Evolutionary conservation across 2,113 vertebrate species (phyloP), one percentile per base, ranked within the genome.

Genomic region (Mesocricetus auratus): DNA sequence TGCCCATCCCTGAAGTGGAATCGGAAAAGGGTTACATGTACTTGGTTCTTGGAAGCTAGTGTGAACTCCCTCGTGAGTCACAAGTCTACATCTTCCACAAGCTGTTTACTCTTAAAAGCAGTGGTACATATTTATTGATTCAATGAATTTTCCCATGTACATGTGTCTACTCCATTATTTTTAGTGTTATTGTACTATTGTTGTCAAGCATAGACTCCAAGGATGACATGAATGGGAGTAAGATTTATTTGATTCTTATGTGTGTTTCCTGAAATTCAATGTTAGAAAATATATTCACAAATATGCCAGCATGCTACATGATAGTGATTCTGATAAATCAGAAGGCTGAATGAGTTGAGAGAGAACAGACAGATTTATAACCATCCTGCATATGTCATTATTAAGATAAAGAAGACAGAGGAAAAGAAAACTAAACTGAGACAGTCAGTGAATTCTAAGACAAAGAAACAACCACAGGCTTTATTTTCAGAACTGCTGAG

Each of bases 251-350:
- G 71, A 87, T 64, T 75, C 45, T 73, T 88, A 42, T 22, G 15
- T 31, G 31, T 47, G 2, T 82, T 74, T 85, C 78, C 45, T 86
- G 60, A 93, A 95, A 92, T 50, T 87, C 50, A 88, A 2, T 95
- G 75, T 81, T 69, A n/a, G 88, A 93, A 94, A 88, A 62, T n/a
- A 79, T 53, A 42, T 86, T 94, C 73, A 85, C 93, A 60, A 60
- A 86, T 33, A 2, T 4, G 75, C 10, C 12, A 85, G 6, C 11
- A 77, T 93, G 73, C 33, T 74, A 47, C 45, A 56, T 15, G 74
- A 60, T 66, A 66, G 36, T 66, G 7, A 66, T 91, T 92, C 39
- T 58, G 13, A 86, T 39, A 97, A 86, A 94, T 94, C 58, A 90
- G 93, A 97, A 69, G 22, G 7, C 79, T 92, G 73, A 53, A 56